Base-by-base conservation (phyloP, 1,140 invertebrate genomes). In the Drosophila ohnishii region DNA sequence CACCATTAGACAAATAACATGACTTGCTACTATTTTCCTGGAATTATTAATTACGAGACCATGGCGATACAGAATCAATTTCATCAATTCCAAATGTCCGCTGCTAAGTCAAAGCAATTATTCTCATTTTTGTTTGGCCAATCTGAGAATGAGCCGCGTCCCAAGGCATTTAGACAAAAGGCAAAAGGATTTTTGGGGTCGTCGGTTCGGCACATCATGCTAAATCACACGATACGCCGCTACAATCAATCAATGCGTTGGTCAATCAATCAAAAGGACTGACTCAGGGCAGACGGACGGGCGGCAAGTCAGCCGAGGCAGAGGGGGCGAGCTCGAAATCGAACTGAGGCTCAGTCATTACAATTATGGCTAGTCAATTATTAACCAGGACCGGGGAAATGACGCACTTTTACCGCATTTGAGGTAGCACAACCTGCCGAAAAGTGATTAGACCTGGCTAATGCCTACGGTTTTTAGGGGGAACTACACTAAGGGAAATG, bases 331-430 rank as follows among this genome's bases (percentile, higher is more conserved):
- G 34, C 42, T 61, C 30, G 47, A 65, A 86, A 61, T 22, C 56
- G 77, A 78, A 75, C 60, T 35, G 60, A 62, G 59, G 34, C 39
- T 48, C 35, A 57, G 53, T 64, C 59, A 65, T 72, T 69, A 88
- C 76, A 88, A 77, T 83, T 80, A 80, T 79, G 75, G 79, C 47
- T 71, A 47, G 66, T 83, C 66, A 87, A 87, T 86, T 83, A 87
- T 87, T 87, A 61, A 83, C 42, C 40, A 28, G 51, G 65, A 28
- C 42, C 35, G 34, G 74, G 70, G 65, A 75, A 82, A 69, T 78
- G 70, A 78, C 74, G 61, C 82, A 82, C 65, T 28, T 37, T n/a
- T 34, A n/a, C 16, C 19, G 45, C 32, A 30, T 9, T 44, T 5
- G n/a, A 13, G 9, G 37, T 3, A 42, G 19, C 28, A 42, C 30